A percentile compares a stretch with the other conserved stretches of the same genome.
Conservation (phyloP, 2,113 vertebrate genomes). For the Protomyctophum bolini region DNA sequence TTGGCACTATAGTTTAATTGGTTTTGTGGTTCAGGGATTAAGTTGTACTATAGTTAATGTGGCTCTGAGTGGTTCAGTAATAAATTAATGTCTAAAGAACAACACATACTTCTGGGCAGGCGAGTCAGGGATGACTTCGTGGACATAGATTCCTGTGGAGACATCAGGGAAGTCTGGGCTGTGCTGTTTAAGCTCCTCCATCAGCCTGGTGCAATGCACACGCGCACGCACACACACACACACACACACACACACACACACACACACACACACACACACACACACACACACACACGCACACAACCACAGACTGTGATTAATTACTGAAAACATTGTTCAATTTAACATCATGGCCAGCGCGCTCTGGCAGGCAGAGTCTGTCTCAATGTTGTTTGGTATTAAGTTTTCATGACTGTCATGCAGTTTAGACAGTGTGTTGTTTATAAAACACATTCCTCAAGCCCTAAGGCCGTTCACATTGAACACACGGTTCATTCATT, state of each 20-base stretch:
- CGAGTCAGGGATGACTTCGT: conserved; percentile 89
- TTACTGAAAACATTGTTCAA: background rate
- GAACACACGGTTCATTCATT: too few species aligned
- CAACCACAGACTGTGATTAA: background rate
- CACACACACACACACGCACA: background rate
- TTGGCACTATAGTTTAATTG: too few species aligned
- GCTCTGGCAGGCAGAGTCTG: too few species aligned
- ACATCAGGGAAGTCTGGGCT: conserved; percentile 90
- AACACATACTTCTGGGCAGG: conserved; percentile 87
- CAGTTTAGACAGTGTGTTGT: background rate
- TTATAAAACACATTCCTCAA: too few species aligned
- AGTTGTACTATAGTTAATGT: too few species aligned
- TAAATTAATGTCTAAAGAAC: background rate
- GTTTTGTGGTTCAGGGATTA: too few species aligned
- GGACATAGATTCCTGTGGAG: conserved; percentile 88
- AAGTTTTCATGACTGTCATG: background rate
- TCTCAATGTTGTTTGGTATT: background rate
- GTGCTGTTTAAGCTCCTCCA: conserved; percentile 85
- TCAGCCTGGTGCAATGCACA: conserved; percentile 75
- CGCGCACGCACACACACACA: background rate
- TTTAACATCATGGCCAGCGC: too few species aligned
- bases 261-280: conserved; percentile 13
- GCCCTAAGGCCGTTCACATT: too few species aligned
- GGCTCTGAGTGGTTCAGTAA: background rate
- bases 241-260: background rate